These are phyloP conservation scores for Bombus pyrosoma DNA, from an alignment of 1,140 invertebrate species.

Conservation along the genomic window DNA sequence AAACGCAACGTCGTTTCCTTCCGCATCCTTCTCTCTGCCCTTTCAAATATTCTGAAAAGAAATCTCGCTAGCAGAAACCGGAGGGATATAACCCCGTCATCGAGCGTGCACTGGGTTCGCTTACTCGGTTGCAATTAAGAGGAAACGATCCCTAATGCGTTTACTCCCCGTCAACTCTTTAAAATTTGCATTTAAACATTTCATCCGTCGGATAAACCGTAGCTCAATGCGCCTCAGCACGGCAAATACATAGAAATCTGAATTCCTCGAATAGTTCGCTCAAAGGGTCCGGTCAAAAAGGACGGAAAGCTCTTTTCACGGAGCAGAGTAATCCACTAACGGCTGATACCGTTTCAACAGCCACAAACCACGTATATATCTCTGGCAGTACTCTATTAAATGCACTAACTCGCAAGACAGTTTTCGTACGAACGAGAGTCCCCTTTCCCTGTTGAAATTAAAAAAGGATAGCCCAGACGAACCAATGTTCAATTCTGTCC, in stretches of 20 bases:
- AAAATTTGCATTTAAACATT: constrained; percentile 47
- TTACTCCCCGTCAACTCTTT: constrained; percentile 23
- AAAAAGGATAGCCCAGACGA: constrained; percentile 3
- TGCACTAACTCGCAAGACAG: constrained; percentile 35
- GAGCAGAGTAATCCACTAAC: constrained; percentile 46
- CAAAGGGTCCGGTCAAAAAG: constrained; percentile 44
- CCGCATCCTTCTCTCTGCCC: neutral
- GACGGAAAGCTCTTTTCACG: constrained; percentile 46
- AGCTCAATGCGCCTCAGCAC: neutral
- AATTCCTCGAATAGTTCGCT: constrained; percentile 31
- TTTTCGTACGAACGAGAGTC: neutral
- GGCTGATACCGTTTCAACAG: constrained; percentile 47
- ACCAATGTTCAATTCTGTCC: neutral
- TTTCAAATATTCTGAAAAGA: neutral
- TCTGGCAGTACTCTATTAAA: constrained; percentile 38
- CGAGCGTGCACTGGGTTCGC: too few relatives aligned
- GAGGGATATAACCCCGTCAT: neutral
- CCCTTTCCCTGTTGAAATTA: constrained; percentile 10
- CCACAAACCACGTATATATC: constrained; percentile 35
- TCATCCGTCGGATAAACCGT: constrained; percentile 44
- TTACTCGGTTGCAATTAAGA: constrained; percentile 13
- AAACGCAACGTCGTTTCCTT: constrained; percentile 12
- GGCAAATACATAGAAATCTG: constrained; percentile 36
- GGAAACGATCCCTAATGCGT: constrained; percentile 35
- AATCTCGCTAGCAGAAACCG: neutral